These are phyloP conservation scores for Damaliscus lunatus DNA, from an alignment of 2,113 vertebrate genomes.

Conservation along the genomic window DNA sequence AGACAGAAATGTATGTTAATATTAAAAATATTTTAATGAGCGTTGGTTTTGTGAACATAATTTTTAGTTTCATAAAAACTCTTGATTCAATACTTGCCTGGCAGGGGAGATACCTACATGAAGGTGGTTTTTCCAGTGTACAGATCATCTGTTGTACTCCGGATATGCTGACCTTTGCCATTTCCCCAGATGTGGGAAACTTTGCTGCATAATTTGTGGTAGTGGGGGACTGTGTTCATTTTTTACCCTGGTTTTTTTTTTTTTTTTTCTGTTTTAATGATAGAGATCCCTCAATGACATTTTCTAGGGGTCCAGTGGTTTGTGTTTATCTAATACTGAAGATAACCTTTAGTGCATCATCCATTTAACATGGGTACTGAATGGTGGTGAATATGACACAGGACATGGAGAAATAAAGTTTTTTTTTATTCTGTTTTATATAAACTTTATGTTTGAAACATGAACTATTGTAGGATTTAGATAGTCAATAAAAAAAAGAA, in stretches of 20 bases:
- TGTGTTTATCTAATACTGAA: background rate
- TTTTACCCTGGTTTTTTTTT: background rate
- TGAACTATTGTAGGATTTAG: conserved; percentile 7
- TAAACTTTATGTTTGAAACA: conserved; percentile 8
- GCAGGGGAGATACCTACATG: background rate
- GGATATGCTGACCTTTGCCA: background rate
- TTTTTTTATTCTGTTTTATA: background rate
- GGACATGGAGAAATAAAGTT: background rate
- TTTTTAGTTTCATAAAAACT: conserved; percentile 42
- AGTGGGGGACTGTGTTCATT: background rate
- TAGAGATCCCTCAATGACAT: background rate
- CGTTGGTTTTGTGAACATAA: conserved; percentile 20
- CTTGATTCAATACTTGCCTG: background rate
- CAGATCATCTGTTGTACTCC: background rate
- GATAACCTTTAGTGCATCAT: background rate
- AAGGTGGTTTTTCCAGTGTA: background rate
- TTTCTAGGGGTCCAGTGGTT: background rate
- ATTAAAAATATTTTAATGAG: conserved; percentile 66
- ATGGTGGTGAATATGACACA: background rate
- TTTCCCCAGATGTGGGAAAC: background rate
- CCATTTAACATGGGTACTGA: background rate
- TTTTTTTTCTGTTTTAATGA: background rate
- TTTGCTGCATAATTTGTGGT: background rate
- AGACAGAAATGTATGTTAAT: conserved; percentile 47
- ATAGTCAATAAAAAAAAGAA: background rate